phyloP scores from a whole-genome alignment of 2,888 invertebrate species.

The Neoascia interrupta region DNA sequence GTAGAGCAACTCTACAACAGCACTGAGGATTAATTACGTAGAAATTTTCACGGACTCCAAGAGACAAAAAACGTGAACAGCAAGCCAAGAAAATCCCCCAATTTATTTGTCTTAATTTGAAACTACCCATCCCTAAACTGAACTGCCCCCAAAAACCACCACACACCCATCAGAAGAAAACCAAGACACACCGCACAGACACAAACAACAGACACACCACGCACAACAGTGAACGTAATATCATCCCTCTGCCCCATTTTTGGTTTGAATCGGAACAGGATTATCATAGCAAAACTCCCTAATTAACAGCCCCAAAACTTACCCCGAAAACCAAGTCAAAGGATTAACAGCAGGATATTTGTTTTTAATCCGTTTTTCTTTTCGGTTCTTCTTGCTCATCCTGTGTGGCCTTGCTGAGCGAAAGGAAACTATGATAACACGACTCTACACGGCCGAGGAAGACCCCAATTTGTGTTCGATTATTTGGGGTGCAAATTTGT shows the following conservation, averaged over 20 bases:
- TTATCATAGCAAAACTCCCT: conserved; percentile 41
- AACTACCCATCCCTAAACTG: conserved; percentile 2
- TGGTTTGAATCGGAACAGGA: conserved; percentile 26
- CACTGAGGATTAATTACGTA: conserved; percentile 46
- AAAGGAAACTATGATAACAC: conserved; percentile 77
- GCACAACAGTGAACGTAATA: neutral
- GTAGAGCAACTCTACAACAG: conserved; percentile 53
- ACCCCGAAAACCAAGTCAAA: conserved; percentile 29
- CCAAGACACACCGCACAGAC: conserved; percentile 5
- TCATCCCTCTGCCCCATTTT: conserved; percentile 3
- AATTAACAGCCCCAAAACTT: conserved; percentile 47
- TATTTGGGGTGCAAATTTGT: conserved; percentile 77
- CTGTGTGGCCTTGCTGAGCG: neutral
- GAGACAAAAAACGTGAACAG: conserved; percentile 12
- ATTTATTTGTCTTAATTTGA: conserved; percentile 44
- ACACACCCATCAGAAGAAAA: neutral
- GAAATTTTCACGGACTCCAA: conserved; percentile 22
- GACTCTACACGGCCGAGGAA: conserved; percentile 78
- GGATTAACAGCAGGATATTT: conserved; percentile 41
- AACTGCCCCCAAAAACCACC: too few relatives aligned
- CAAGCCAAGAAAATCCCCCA: conserved; percentile 29
- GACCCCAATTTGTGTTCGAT: conserved; percentile 78
- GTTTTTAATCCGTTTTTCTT: conserved; percentile 9
- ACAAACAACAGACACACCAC: neutral
- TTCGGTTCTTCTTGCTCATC: neutral